phyloP scores from a whole-genome alignment of 2,888 invertebrate species.

The Bombylius discolor region DNA sequence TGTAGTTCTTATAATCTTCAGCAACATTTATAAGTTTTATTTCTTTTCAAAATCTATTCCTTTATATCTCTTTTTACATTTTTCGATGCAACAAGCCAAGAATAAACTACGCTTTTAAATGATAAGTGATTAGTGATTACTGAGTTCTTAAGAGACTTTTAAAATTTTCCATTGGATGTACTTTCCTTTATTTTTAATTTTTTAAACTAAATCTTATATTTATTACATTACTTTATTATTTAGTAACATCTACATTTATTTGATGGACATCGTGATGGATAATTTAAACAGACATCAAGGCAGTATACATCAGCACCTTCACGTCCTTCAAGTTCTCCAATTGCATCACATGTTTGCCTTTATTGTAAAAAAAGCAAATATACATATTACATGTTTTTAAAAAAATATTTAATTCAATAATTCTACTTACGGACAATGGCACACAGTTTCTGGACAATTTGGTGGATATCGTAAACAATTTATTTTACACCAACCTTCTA shows the following conservation, averaged over 20 bases:
- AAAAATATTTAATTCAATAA: not conserved
- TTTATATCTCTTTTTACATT: too few relatives aligned
- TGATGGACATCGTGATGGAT: constrained; percentile 57
- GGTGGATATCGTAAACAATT: constrained; percentile 81
- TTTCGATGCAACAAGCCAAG: too few relatives aligned
- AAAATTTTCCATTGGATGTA: too few relatives aligned
- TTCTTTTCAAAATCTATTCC: too few relatives aligned
- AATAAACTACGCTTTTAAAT: too few relatives aligned
- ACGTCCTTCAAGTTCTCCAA: constrained; percentile 58
- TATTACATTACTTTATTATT: constrained; percentile 6
- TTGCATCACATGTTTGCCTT: constrained; percentile 69
- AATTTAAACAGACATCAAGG: constrained; percentile 72
- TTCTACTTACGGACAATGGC: constrained; percentile 68
- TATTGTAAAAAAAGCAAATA: constrained; percentile 17
- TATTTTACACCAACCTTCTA: constrained; percentile 70
- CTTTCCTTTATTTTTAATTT: too few relatives aligned
- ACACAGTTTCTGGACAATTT: constrained; percentile 63
- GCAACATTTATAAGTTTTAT: too few relatives aligned
- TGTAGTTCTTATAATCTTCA: too few relatives aligned
- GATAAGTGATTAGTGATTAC: too few relatives aligned
- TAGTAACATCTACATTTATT: constrained; percentile 60
- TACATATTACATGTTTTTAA: not conserved
- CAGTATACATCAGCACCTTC: constrained; percentile 73
- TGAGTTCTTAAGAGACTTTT: too few relatives aligned
- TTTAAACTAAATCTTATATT: too few relatives aligned